phyloP scores from a whole-genome alignment of 2,888 invertebrate species.

The Agrotis clavis region DNA sequence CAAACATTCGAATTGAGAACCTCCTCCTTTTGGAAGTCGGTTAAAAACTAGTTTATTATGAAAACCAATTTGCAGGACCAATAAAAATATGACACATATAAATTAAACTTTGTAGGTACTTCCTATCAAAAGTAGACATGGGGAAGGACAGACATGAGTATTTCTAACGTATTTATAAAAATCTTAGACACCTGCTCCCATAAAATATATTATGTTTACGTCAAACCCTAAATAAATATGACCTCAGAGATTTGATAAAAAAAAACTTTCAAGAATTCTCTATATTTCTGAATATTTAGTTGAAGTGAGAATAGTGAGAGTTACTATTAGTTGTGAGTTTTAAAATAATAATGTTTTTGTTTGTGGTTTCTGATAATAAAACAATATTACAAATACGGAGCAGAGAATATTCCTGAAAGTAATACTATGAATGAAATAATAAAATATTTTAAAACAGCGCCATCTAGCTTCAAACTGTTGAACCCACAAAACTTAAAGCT shows the following conservation, averaged over 20 bases:
- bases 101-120: conserved; percentile 11
- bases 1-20: too few relatives aligned
- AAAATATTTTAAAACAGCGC: conserved; percentile 34
- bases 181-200: conserved; percentile 50
- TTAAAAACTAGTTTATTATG: conserved; percentile 9
- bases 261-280: too few relatives aligned
- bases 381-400: too few relatives aligned
- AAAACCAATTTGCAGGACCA: conserved; percentile 26
- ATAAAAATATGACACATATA: conserved; percentile 16
- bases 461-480: conserved; percentile 58
- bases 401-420: conserved; percentile 24
- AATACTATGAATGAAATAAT: too few relatives aligned
- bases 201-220: conserved; percentile 51
- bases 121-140: not conserved
- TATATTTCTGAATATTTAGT: too few relatives aligned
- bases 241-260: not conserved
- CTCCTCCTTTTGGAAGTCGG: too few relatives aligned
- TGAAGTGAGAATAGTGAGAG: too few relatives aligned
- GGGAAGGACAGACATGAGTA: not conserved
- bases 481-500: conserved; percentile 30
- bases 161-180: not conserved
- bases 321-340: too few relatives aligned
- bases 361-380: too few relatives aligned
- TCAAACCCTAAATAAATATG: conserved; percentile 46
- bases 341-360: too few relatives aligned